These are phyloP conservation scores for Atethmia centrago DNA, from an alignment of 2,888 invertebrate genomes.

Conservation along the genomic window DNA sequence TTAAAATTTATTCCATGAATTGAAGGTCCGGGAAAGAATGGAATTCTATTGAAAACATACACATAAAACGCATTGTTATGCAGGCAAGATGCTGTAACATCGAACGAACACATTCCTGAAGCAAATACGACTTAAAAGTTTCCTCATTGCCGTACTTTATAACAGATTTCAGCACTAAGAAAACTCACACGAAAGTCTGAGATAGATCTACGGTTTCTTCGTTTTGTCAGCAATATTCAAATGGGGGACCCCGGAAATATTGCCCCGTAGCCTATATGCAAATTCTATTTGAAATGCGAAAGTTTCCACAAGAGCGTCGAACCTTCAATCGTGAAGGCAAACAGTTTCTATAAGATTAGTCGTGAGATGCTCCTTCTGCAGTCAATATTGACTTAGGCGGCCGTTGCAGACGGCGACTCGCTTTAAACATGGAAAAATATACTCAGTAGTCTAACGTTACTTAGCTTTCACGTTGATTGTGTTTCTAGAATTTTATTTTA, in stretches of 20 bases:
- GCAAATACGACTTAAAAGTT: constrained; percentile 58
- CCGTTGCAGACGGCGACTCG: constrained; percentile 64
- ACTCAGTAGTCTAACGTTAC: constrained; percentile 55
- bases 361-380: constrained; percentile 82
- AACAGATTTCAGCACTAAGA: constrained; percentile 59
- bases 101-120: constrained; percentile 42
- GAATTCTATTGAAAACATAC: constrained; percentile 53
- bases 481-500: constrained; percentile 56
- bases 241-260: constrained; percentile 85
- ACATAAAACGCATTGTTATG: constrained; percentile 47
- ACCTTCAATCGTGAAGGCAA: constrained; percentile 86
- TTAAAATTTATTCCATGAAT: constrained; percentile 18
- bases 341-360: constrained; percentile 89
- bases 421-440: constrained; percentile 62
- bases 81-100: constrained; percentile 44
- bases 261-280: constrained; percentile 87
- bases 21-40: constrained; percentile 24
- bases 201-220: constrained; percentile 77
- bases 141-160: constrained; percentile 51
- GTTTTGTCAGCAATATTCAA: constrained; percentile 86
- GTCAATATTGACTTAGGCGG: constrained; percentile 85
- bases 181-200: constrained; percentile 60
- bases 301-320: constrained; percentile 84
- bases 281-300: constrained; percentile 87
- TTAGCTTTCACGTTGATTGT: constrained; percentile 61